A percentile compares a stretch with the other conserved stretches of the same genome.
phyloP scores from a whole-genome alignment of 2,113 vertebrate species.

The Tachuris rubrigastra region DNA sequence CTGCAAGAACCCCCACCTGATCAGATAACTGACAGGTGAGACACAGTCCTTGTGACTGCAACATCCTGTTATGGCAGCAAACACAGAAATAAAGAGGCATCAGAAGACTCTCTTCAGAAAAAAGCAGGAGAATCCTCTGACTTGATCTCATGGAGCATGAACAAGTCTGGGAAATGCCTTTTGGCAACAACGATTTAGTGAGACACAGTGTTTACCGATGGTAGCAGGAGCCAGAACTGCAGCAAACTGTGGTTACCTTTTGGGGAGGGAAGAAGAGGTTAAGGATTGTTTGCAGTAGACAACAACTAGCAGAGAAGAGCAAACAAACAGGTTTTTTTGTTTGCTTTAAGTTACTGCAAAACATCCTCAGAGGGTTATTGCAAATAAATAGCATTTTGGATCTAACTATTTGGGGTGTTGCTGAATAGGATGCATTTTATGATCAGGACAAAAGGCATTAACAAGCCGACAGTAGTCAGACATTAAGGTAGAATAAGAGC shows the following conservation, averaged over 20 bases:
- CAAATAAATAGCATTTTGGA: background rate
- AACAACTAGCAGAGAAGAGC: background rate
- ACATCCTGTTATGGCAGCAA: background rate
- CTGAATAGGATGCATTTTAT: background rate
- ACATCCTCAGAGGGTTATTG: background rate
- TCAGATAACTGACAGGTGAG: background rate
- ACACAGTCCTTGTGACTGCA: rapidly evolving
- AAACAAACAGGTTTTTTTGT: background rate
- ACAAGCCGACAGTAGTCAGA: background rate
- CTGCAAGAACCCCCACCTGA: background rate
- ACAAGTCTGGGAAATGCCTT: background rate
- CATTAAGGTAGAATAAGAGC: background rate
- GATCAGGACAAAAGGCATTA: background rate
- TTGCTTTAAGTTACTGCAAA: background rate
- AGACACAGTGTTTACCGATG: background rate
- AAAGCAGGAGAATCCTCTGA: background rate
- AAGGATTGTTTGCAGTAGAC: background rate
- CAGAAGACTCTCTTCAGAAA: background rate
- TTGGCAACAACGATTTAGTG: background rate
- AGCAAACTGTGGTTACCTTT: background rate
- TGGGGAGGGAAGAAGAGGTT: background rate
- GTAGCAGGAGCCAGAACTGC: background rate
- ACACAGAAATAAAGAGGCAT: background rate
- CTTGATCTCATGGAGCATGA: background rate
- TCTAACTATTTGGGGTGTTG: background rate